Evolutionary conservation across 2,888 invertebrate genomes (phyloP).

Genomic region (Stenolophus ochropezus): DNA sequence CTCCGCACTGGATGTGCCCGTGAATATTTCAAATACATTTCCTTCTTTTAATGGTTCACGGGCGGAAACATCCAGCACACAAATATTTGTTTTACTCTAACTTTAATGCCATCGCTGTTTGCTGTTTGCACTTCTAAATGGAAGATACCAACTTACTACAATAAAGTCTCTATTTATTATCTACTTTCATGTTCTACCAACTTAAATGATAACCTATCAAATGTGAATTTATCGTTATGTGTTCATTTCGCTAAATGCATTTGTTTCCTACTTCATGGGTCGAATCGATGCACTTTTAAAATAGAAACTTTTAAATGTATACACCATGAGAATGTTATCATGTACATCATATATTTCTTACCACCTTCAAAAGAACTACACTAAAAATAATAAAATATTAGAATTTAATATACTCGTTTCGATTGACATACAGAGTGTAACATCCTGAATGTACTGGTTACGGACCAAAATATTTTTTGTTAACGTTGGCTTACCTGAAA

Average conservation of each 20-base stretch:
- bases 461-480: too few relatives aligned
- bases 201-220: slow-evolving; percentile 19
- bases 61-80: not conserved
- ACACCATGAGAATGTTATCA: too few relatives aligned
- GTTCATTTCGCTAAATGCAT: not conserved
- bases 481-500: too few relatives aligned
- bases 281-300: not conserved
- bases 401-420: too few relatives aligned
- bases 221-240: slow-evolving; percentile 4
- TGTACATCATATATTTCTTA: too few relatives aligned
- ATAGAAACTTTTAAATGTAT: too few relatives aligned
- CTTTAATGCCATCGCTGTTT: slow-evolving; percentile 39
- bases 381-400: too few relatives aligned
- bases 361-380: too few relatives aligned
- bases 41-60: slow-evolving; percentile 47
- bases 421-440: too few relatives aligned
- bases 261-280: not conserved
- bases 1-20: slow-evolving; percentile 21
- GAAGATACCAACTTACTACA: not conserved
- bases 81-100: slow-evolving; percentile 34
- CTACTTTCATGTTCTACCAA: not conserved
- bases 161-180: slow-evolving; percentile 11
- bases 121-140: slow-evolving; percentile 40
- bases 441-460: too few relatives aligned
- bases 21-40: slow-evolving; percentile 52